phyloP scores from a whole-genome alignment of 2,113 vertebrate species.

The Carassius gibelio region DNA sequence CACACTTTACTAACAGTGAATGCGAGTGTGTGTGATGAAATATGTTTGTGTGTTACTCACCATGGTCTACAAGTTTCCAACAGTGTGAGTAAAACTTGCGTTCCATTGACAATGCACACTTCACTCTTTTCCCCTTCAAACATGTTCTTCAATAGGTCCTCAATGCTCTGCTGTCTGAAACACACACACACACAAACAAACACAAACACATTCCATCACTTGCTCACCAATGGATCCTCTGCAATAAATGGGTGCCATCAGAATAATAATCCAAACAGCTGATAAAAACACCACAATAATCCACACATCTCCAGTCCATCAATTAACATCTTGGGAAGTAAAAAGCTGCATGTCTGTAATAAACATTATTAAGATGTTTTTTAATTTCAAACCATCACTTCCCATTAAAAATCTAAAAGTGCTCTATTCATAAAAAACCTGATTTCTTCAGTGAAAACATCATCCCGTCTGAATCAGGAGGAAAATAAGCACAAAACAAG shows the following conservation, averaged over 20 bases:
- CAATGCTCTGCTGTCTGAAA: constrained; percentile 88
- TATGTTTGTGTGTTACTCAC: constrained; percentile 72
- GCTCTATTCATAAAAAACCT: neutral
- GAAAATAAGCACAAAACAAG: too few species aligned
- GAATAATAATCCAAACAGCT: neutral
- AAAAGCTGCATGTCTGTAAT: too few species aligned
- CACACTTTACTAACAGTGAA: neutral
- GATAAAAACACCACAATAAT: neutral
- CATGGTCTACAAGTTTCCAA: constrained; percentile 88
- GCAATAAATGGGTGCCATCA: neutral
- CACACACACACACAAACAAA: constrained; percentile 45
- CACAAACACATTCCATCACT: constrained; percentile 26
- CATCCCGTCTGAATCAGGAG: too few species aligned
- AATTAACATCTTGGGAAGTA: too few species aligned
- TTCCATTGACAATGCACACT: constrained; percentile 88
- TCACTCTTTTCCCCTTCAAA: constrained; percentile 87
- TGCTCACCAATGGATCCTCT: neutral
- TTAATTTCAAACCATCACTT: too few species aligned
- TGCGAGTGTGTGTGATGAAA: neutral
- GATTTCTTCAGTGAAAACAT: too few species aligned
- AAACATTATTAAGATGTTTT: too few species aligned
- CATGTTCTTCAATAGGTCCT: constrained; percentile 90
- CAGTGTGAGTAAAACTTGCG: constrained; percentile 89
- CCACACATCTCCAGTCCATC: neutral
- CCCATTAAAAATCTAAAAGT: too few species aligned